Evolutionary conservation across 2,113 vertebrate species (phyloP).

Genomic region (Hippocampus comes): DNA sequence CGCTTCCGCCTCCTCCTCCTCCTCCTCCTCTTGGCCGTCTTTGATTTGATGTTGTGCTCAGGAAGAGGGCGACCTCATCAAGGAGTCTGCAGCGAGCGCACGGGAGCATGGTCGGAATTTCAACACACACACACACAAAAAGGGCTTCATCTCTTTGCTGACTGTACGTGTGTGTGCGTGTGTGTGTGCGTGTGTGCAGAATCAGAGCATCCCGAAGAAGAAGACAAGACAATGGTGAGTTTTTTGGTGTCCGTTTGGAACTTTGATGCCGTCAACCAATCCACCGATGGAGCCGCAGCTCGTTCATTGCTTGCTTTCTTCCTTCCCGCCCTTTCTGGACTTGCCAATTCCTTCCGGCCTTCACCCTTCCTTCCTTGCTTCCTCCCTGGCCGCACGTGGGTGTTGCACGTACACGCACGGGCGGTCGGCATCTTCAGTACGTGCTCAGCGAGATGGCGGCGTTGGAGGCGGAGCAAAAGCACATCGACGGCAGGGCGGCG

Average conservation of each 20-base stretch:
- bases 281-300: neutral
- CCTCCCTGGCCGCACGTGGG: neutral
- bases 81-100: neutral
- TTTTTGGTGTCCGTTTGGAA: conserved; percentile 1
- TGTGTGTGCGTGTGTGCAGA: conserved; percentile 32
- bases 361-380: neutral
- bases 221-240: conserved; percentile 69
- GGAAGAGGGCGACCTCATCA: neutral
- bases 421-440: conserved; percentile 81
- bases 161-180: conserved; percentile 6
- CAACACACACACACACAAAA: neutral
- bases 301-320: conserved; percentile 42
- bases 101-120: neutral
- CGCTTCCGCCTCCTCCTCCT: neutral
- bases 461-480: conserved; percentile 82
- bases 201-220: conserved; percentile 31
- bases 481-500: conserved; percentile 81
- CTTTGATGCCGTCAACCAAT: neutral
- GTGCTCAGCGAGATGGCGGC: conserved; percentile 82
- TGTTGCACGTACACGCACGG: conserved; percentile 33
- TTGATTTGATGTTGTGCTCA: neutral
- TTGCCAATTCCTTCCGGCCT: neutral
- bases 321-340: neutral
- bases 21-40: neutral
- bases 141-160: neutral